These are phyloP conservation scores for Drosophila pectinifera DNA, from an alignment of 1,140 invertebrate genomes.

Conservation along the genomic window DNA sequence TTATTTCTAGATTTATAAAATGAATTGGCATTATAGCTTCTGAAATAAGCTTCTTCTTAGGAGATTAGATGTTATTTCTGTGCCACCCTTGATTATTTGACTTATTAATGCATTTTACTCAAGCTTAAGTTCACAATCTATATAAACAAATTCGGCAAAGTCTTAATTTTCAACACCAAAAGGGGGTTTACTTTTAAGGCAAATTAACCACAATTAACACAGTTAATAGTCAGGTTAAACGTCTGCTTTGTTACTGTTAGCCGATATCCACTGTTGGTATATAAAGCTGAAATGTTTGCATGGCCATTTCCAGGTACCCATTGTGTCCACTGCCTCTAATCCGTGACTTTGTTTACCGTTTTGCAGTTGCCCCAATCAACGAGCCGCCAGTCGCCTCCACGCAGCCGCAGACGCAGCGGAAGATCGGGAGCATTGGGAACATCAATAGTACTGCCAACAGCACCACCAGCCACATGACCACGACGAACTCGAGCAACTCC, in stretches of 20 bases:
- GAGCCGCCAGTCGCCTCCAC: conserved; percentile 48
- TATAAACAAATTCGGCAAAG: background rate
- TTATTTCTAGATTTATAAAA: too few species aligned
- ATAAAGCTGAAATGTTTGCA: conserved; percentile 49
- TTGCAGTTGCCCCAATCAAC: conserved; percentile 81
- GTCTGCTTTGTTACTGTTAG: conserved; percentile 6
- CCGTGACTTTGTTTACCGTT: conserved; percentile 33
- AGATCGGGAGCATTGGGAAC: conserved; percentile 59
- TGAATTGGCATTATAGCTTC: too few species aligned
- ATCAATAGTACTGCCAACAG: conserved; percentile 53
- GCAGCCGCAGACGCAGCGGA: conserved; percentile 45
- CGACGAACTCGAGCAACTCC: conserved; percentile 49
- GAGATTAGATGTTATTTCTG: too few species aligned
- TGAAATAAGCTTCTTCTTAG: too few species aligned
- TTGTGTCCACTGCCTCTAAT: conserved; percentile 36
- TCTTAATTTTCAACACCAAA: background rate
- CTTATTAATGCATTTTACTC: too few species aligned
- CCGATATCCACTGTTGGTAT: conserved; percentile 30
- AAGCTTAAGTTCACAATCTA: too few species aligned
- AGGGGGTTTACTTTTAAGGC: background rate
- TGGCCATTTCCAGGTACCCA: conserved; percentile 39
- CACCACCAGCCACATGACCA: conserved; percentile 56
- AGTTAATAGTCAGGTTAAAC: background rate
- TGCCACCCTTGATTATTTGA: too few species aligned
- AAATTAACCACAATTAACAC: background rate